A percentile compares a stretch with the other conserved stretches of the same genome.
Conservation (phyloP, 2,888 invertebrate species). For the Exephanes ischioxanthus region DNA sequence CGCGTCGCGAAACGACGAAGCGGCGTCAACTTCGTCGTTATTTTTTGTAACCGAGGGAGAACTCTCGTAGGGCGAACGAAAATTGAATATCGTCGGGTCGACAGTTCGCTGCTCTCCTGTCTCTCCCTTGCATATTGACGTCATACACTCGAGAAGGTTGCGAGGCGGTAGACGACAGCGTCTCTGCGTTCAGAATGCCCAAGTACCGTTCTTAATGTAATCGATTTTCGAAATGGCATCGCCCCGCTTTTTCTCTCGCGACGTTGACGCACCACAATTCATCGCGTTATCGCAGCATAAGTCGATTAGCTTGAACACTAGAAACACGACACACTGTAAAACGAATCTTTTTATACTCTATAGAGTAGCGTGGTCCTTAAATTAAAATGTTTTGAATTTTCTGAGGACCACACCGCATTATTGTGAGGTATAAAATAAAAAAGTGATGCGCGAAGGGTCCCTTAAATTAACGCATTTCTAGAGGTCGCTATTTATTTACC, state of each 20-base stretch:
- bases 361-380: too few relatives aligned
- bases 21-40: neutral
- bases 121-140: constrained; percentile 7
- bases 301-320: too few relatives aligned
- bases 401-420: too few relatives aligned
- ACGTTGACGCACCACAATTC: neutral
- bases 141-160: neutral
- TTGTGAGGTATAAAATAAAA: too few relatives aligned
- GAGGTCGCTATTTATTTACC: too few relatives aligned
- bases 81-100: constrained; percentile 55
- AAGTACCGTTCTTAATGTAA: constrained; percentile 3
- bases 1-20: constrained; percentile 35
- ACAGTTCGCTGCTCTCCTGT: constrained; percentile 18
- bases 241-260: neutral
- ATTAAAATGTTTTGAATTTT: too few relatives aligned
- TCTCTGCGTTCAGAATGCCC: constrained; percentile 4
- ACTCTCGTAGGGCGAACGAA: constrained; percentile 19
- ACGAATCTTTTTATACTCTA: too few relatives aligned
- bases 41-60: neutral
- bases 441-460: too few relatives aligned
- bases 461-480: too few relatives aligned
- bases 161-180: neutral
- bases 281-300: neutral
- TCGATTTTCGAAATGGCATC: constrained; percentile 7
- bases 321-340: too few relatives aligned